Evolutionary conservation across 2,888 invertebrate species (phyloP), one percentile per base, ranked within the genome.

Genomic region (Agrochola circellaris): DNA sequence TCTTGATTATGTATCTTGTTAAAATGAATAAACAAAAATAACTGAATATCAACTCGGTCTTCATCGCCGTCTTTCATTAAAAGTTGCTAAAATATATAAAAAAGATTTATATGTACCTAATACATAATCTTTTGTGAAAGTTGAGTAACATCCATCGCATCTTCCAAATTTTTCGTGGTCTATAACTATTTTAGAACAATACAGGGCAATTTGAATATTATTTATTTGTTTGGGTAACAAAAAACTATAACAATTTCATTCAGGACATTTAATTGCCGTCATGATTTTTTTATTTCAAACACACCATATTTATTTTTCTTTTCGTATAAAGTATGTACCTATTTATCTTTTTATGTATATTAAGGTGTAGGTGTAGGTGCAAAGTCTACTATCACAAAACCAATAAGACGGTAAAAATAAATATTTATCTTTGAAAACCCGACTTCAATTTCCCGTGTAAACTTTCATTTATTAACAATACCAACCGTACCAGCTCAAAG

Each of bases 401-500:
- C 5, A 54, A 17, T 54, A 70, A 42, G 7, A 30, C 5, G 5
- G 8, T 38, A 68, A 62, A 68, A 8, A 1, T 61, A n/a, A 61
- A n/a, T 13, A 38, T 51, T 64, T 23, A 70, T 42, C 20, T 17
- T 79, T 58, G 15, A 62, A 38, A 26, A 20, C 0, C 2, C 13
- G 20, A 38, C 42, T 51, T 6, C 0, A 48, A 60, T 77, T 62
- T 67, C 30, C n/a, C n/a, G 3, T 42, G n/a, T 60, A 80, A 71
- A 48, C 58, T 38, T 30, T 54, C 8, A 60, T 82, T 82, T 71
- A 74, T 72, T 68, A 65, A 69, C 30, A 64, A 72, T 61, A 64
- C 61, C 51, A 72, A 84, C 68, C 54, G 42, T n/a, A 64, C 13
- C 8, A 51, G 51, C 15, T 81, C 51, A 64, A 82, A 77, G 68